Base-by-base conservation (phyloP, 2,888 invertebrate genomes). In the Sinopyrophorus schimmeli region DNA sequence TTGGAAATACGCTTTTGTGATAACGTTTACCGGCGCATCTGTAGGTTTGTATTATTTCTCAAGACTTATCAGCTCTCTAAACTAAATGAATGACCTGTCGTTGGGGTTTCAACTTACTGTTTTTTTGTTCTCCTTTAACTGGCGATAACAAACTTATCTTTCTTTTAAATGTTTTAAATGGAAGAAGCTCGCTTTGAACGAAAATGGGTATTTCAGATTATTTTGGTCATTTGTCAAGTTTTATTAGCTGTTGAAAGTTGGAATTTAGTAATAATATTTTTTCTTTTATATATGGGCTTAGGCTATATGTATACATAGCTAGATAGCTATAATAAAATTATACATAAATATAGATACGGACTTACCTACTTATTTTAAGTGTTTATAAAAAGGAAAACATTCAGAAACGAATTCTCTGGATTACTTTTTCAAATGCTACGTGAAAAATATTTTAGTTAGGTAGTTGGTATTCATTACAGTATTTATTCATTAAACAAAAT, bases 51-150 rank as follows among this genome's bases (percentile, higher is more conserved):
- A 55, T 55, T 57, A 54, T 56, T 56, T 53, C 53, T 46, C 23
- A 28, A 38, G 52, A 51, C 46, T 59, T 59, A 59, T 60, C 59
- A 49, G 51, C 52, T 24, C 40, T 46, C 50, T 43, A 43, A 47
- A 43, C 58, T 61, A 61, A n/a, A 61, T 59, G 58, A 60, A 58
- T 57, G 55, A 56, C 53, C 58, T 58, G 56, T 58, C 57, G 52
- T 61, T 61, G 54, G 53, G 54, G 44, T 42, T 38, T 49, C 46
- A 40, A 51, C 46, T 55, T 52, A 57, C 59, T 52, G 51, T 54
- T 46, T 57, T 37, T 57, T 55, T 49, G 47, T 55, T 53, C 37
- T 44, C 44, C 21, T 46, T 49, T 48, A 47, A 39, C 28, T 32
- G 30, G 37, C 37, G 59, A 61, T 59, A 61, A 57, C 34, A 47